Base-by-base conservation (phyloP, 2,113 vertebrate species). In the Leucopsar rothschildi region DNA sequence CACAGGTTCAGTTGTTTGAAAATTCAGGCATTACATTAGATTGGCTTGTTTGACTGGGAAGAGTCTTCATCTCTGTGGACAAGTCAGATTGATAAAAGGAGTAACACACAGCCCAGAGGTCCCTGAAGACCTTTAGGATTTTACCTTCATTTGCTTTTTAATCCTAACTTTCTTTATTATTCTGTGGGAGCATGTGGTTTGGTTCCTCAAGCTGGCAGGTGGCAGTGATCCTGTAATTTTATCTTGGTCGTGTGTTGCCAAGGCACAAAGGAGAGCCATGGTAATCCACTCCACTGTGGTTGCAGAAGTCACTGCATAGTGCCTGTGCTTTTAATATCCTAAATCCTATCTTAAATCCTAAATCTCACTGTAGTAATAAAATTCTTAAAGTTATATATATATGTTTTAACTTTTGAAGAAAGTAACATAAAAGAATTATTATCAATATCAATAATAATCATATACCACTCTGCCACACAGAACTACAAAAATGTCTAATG, bases 371-470 rank as follows among this genome's bases (percentile, higher is more conserved):
- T 72, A 90, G 61, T 89, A 93, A 97, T 95, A 97, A 96, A 98
- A 95, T 90, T 92, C 91, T 88, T 93, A 92, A 82, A 53, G 59
- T 53, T 71, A 14, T 49, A 6, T 35, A 28, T 11, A 11, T 44
- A 9, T 20, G 7, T 95, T 97, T 97, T 96, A 94, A 94, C 96
- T 97, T 97, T 96, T 80, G 42, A 95, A 95, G 92, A 96, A 96
- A 79, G 35, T 68, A 70, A 56, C 91, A 89, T 95, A 89, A 97
- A 97, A 89, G 92, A 88, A 88, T 97, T 92, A 90, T 98, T 96
- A 96, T 42, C 40, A 42, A 6, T 42, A 42, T 42, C 15, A 42
- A 42, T 15, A 42, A 42, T 42, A 42, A 42, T 93, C 69, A 29
- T 71, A 65, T 63, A 93, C 52, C 55, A 42, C 18, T 87, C 59